A percentile compares a stretch with the other conserved stretches of the same genome.
phyloP scores from a whole-genome alignment of 2,113 vertebrate species.

The Ibidorhyncha struthersii region DNA sequence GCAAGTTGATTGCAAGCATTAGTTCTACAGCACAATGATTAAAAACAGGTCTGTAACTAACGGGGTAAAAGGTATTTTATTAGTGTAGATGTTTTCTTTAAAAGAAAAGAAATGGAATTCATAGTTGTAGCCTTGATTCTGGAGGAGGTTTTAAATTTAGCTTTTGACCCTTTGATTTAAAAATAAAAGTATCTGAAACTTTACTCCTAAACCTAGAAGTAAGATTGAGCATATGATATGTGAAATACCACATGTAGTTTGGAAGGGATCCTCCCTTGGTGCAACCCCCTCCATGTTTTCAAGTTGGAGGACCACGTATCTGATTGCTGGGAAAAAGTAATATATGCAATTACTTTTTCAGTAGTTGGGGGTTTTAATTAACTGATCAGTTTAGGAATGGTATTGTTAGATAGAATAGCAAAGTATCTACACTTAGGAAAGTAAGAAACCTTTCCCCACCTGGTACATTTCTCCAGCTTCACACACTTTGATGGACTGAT shows the following conservation, averaged over 20 bases:
- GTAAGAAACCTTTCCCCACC: background rate
- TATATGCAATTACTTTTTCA: background rate
- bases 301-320: background rate
- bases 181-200: background rate
- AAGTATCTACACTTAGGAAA: background rate
- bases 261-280: background rate
- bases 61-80: background rate
- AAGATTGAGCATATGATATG: background rate
- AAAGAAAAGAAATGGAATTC: background rate
- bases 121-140: background rate
- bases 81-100: background rate
- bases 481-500: background rate
- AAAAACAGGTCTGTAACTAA: background rate
- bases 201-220: background rate
- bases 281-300: accelerated
- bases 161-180: background rate
- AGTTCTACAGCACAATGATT: background rate
- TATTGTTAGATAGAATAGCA: background rate
- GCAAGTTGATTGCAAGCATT: background rate
- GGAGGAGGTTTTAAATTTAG: background rate
- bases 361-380: background rate
- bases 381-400: background rate
- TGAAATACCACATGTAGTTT: background rate
- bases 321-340: background rate
- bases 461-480: background rate